phyloP scores from a whole-genome alignment of 1,140 invertebrate genomes.

The Drosophila mayri region DNA sequence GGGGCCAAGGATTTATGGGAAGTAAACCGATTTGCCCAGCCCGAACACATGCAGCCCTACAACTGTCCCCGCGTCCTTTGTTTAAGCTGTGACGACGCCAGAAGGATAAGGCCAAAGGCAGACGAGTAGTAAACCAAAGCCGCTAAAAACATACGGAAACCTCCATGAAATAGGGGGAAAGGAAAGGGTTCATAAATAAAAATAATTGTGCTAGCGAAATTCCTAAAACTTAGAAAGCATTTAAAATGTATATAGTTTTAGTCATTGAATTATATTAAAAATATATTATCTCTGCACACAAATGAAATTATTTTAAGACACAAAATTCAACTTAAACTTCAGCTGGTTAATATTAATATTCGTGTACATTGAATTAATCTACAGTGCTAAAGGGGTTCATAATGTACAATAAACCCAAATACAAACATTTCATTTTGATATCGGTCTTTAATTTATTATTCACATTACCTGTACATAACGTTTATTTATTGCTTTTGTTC shows the following conservation, averaged over 20 bases:
- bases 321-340: not conserved
- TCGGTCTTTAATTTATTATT: not conserved
- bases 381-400: not conserved
- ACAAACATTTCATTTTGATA: not conserved
- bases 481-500: not conserved
- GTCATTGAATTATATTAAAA: not conserved
- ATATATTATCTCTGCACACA: not conserved
- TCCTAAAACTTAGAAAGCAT: not conserved
- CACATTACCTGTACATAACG: not conserved
- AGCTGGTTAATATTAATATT: no score
- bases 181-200: no score
- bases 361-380: not conserved
- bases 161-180: conserved; percentile 1
- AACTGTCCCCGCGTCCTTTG: conserved; percentile 51
- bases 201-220: not conserved
- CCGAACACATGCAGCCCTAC: conserved; percentile 42
- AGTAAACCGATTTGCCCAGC: conserved; percentile 45
- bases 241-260: not conserved
- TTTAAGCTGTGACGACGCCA: conserved; percentile 31
- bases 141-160: conserved; percentile 18
- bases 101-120: conserved; percentile 12
- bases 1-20: conserved; percentile 56
- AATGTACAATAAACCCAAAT: not conserved
- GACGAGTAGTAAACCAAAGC: conserved; percentile 11
- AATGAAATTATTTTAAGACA: not conserved